Evolutionary conservation across 2,888 invertebrate species (phyloP), one percentile per base, ranked within the genome.

Genomic region (Sesia bembeciformis): DNA sequence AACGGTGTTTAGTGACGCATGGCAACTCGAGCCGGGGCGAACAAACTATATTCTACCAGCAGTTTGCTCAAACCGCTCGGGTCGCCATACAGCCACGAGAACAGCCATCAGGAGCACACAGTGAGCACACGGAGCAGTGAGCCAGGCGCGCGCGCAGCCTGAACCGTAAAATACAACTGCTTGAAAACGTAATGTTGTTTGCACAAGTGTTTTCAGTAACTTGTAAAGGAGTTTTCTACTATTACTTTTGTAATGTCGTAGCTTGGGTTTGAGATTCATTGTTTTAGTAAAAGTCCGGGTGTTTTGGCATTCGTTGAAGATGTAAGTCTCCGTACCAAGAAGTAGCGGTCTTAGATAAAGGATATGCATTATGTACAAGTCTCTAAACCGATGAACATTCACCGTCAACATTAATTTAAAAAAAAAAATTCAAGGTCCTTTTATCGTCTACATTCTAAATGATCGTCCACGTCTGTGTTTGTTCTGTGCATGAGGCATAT

Each of bases 1-100:
- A 57, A 59, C 57, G 64, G 43, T 56, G 64, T 39, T 50, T 4
- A 50, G 70, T 81, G 84, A 77, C 78, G 71, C 72, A 64, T 72
- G 68, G 70, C 87, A 84, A 90, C 90, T 83, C 90, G 90, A 90
- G 89, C 86, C 88, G 89, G 88, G 90, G 90, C 90, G 90, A 90
- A 90, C 90, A 90, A 90, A 90, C 90, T 90, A 81, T 23, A 23
- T 73, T 69, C 61, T 66, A 65, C 57, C 62, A 67, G 83, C 78
- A 90, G 90, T 88, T 88, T 90, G 90, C 80, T 86, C 90, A 87
- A 76, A 74, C 90, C 88, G 90, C 89, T 90, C 90, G 88, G 90
- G 90, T 89, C 74, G 80, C 74, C 81, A 58, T 54, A 56, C 40
- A 40, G 50, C 66, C 64, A 70, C 73, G 39, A 50, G n/a, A 50